These are phyloP conservation scores for Pollenia labialis DNA, from an alignment of 2,888 invertebrate species.

Conservation along the genomic window DNA sequence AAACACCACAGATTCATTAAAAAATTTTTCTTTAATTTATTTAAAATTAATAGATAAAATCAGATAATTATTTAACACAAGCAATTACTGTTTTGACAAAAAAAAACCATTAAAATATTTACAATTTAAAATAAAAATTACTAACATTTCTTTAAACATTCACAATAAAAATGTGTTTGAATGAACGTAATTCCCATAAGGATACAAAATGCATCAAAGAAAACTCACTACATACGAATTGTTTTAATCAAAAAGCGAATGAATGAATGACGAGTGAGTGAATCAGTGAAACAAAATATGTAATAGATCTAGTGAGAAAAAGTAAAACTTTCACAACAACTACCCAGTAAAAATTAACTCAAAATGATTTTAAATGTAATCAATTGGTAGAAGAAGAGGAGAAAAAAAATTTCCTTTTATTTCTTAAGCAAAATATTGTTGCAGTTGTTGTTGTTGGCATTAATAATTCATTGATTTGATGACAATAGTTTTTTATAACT, in stretches of 20 bases:
- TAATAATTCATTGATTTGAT: conserved; percentile 69
- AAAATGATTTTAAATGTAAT: neutral
- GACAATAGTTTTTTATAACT: conserved; percentile 43
- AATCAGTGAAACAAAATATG: conserved; percentile 10
- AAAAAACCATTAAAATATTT: conserved; percentile 45
- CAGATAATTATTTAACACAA: conserved; percentile 22
- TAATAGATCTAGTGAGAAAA: conserved; percentile 39
- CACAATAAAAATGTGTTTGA: neutral
- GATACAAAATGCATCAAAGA: conserved; percentile 33
- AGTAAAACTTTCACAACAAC: conserved; percentile 63
- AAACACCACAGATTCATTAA: neutral
- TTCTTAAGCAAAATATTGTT: conserved; percentile 9
- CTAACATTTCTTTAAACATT: conserved; percentile 10
- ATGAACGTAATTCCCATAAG: conserved; percentile 66
- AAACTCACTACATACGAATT: neutral
- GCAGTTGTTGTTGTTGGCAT: conserved; percentile 27
- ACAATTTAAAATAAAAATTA: conserved; percentile 34
- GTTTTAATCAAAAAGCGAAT: conserved; percentile 26
- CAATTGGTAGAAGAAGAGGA: conserved; percentile 39
- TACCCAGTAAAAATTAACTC: conserved; percentile 5
- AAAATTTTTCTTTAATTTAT: neutral
- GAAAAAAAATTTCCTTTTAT: conserved; percentile 54
- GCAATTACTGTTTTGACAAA: neutral
- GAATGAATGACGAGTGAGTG: conserved; percentile 1
- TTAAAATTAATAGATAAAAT: conserved; percentile 16